Evolutionary conservation across 37 sponge, comb jelly and placozoan species (phyloP).

Genomic region (Agelas oroides): DNA sequence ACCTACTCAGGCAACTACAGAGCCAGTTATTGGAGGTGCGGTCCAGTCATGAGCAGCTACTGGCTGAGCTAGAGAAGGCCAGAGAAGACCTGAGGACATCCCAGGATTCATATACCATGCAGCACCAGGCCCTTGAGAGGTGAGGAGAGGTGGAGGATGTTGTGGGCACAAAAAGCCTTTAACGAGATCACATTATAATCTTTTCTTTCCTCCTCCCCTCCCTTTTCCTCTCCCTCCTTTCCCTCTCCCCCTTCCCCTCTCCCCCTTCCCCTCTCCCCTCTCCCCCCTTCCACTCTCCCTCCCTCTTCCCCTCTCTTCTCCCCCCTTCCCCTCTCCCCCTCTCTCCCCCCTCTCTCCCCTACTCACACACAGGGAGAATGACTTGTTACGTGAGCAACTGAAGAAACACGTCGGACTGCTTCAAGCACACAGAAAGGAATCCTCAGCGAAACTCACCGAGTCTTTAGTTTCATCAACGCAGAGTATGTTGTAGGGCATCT

Average conservation of each 20-base stretch:
- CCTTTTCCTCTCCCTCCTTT: no score
- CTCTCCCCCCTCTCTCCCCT: no score
- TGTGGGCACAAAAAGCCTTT: no score
- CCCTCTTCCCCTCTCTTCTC: no score
- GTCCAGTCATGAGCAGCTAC: neutral
- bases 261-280: no score
- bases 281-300: no score
- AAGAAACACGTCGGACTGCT: conserved; percentile 94
- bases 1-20: neutral
- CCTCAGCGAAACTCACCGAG: neutral
- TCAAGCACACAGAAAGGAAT: conserved; percentile 57
- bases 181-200: no score
- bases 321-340: no score
- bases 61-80: conserved; percentile 9
- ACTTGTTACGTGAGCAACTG: conserved; percentile 88
- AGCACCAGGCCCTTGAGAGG: conserved; percentile 45
- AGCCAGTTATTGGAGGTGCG: neutral
- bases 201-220: no score
- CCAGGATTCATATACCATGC: neutral
- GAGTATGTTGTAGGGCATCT: no score
- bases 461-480: neutral
- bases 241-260: no score
- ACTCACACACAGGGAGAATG: conserved; percentile 80
- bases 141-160: neutral
- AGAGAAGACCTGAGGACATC: conserved; percentile 7